Conservation (phyloP, 2,888 invertebrate genomes). For the Neocrepidodera transversa region DNA sequence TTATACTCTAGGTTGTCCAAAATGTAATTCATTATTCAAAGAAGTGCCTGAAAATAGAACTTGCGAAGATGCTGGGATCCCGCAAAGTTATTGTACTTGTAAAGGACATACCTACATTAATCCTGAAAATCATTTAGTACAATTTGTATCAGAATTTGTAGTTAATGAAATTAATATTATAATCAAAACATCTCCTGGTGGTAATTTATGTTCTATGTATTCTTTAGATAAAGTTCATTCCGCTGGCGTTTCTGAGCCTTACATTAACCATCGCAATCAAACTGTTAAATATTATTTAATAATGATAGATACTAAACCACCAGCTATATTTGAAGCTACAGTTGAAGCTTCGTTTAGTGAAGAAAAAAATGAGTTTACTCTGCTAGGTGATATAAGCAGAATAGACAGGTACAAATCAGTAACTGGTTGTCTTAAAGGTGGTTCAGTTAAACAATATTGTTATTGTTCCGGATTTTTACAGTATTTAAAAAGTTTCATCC, state of each 20-base stretch:
- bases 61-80: constrained; percentile 72
- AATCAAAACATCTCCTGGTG: constrained; percentile 31
- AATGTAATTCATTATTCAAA: constrained; percentile 71
- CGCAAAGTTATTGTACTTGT: constrained; percentile 79
- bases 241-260: constrained; percentile 24
- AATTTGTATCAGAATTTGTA: constrained; percentile 64
- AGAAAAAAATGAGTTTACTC: constrained; percentile 46
- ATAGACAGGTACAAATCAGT: constrained; percentile 63
- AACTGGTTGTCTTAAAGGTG: constrained; percentile 62
- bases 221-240: constrained; percentile 43
- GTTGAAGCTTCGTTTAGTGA: constrained; percentile 58
- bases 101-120: constrained; percentile 64
- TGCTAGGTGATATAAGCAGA: constrained; percentile 66
- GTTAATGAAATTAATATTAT: constrained; percentile 50
- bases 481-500: not conserved
- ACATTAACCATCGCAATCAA: constrained; percentile 41
- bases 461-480: constrained; percentile 56
- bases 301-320: constrained; percentile 71
- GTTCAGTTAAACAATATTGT: constrained; percentile 58
- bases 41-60: constrained; percentile 67
- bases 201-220: constrained; percentile 46
- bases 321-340: constrained; percentile 73
- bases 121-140: constrained; percentile 61
- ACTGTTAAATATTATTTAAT: constrained; percentile 65
- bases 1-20: constrained; percentile 66